Base-by-base conservation (phyloP, 2,113 vertebrate species). In the Chinchilla lanigera region DNA sequence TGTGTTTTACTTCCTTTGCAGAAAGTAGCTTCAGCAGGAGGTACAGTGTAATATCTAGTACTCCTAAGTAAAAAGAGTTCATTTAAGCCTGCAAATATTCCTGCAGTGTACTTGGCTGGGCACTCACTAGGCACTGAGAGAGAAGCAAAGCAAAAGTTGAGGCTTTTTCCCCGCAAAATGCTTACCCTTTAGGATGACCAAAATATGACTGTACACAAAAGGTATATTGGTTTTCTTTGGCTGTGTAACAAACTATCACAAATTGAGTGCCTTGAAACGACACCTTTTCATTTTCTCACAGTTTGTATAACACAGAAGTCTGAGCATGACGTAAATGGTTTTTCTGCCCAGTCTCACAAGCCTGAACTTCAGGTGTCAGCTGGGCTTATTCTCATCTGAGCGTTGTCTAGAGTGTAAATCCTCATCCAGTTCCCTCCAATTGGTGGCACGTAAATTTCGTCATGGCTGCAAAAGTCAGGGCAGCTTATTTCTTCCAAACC, bases 151-250 rank as follows among this genome's bases (percentile, higher is more conserved):
- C 38, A 90, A 73, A 84, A 77, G 22, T 80, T 92, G 13, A 58
- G 10, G 56, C 60, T 98, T 97, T 92, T 93, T 85, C 77, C 94
- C 63, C 63, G 96, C 87, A 96, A 65, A 96, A 30, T 88, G 17
- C 84, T 94, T 96, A 73, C 61, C n/a, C 26, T 94, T 63, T 85
- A 90, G 30, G 58, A 90, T 86, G 30, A 85, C 30, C 95, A 87
- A 80, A 54, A 80, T 41, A 88, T 20, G n/a, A 77, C 56, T 60
- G 9, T 7, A 81, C 12, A 71, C 3, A 10, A 8, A 8, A 4
- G 9, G 2, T 82, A 0, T 47, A 52, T 56, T 90, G 63, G 38
- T 60, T 93, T 96, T 84, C 75, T 87, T 11, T 94, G 87, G 14
- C 54, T 73, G 28, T 90, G 9, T 81, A 92, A 67, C 28, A 94